Conservation (phyloP, 1,140 invertebrate species). For the Hestina assimilis region DNA sequence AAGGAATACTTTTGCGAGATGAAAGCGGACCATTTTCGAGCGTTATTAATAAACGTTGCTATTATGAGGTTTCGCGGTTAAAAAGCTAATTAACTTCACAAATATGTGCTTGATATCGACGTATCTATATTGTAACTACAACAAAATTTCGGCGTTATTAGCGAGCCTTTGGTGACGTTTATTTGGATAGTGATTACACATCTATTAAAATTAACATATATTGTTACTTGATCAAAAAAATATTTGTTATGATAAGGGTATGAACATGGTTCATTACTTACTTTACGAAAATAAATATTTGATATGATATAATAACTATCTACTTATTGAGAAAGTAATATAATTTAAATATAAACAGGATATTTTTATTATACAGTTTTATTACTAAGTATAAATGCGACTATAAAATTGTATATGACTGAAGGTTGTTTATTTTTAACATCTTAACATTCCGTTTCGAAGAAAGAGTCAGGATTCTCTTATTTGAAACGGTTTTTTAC, state of each 20-base stretch:
- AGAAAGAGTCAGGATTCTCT: slow-evolving; percentile 17
- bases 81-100: slow-evolving; percentile 17
- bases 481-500: slow-evolving; percentile 6
- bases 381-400: neutral
- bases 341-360: neutral
- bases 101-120: neutral
- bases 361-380: neutral
- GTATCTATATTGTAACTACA: neutral
- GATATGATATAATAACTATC: slow-evolving; percentile 14
- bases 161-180: neutral
- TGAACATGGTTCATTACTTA: slow-evolving; percentile 7
- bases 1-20: slow-evolving; percentile 60
- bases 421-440: neutral
- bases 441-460: slow-evolving; percentile 3
- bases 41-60: slow-evolving; percentile 62
- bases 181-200: slow-evolving; percentile 1
- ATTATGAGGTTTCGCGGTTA: slow-evolving; percentile 39
- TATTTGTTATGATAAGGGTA: slow-evolving; percentile 12
- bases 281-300: slow-evolving; percentile 21
- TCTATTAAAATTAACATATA: slow-evolving; percentile 1
- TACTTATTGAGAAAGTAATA: no score
- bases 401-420: neutral
- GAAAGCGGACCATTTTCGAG: slow-evolving; percentile 65
- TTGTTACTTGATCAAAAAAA: slow-evolving; percentile 5
- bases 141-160: neutral